Base-by-base conservation (phyloP, 2,113 vertebrate species). In the Triplophysa siluroides region DNA sequence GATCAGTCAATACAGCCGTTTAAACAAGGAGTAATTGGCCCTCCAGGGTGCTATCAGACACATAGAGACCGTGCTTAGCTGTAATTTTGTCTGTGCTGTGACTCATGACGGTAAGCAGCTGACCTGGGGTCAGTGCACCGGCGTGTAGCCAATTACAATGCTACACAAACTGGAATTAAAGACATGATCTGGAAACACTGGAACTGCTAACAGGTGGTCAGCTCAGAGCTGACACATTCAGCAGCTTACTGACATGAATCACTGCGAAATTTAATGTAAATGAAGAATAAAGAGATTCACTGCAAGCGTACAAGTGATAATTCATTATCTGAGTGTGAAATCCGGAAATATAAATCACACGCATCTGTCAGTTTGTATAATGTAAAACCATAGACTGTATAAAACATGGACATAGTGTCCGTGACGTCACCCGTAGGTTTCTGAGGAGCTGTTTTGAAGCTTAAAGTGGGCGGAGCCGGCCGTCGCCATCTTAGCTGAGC, bases 141-240 rank as follows among this genome's bases (percentile, higher is more conserved):
- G 76, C 33, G 54, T 76, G 71, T 24, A 58, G 65, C 71, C 78
- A 74, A 75, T 82, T 85, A 82, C 65, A 65, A 72, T 82, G 67
- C 65, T 62, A 56, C 29, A 8, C 77, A 67, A 47, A 54, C 45
- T 41, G 24, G 19, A 65, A 65, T 77, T 66, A 65, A 76, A 65
- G 43, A 80, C 78, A 56, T 56, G 75, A 65, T 65, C 62, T 77
- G 45, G 62, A 65, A 66, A 77, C 61, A 65, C 62, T 50, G 43
- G 18, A 38, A 54, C 1, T 33, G 75, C 61, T 77, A 63, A 80
- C 65, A 73, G 58, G 69, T 73, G 78, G 47, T 24, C 78, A 65
- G 41, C 56, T 29, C 43, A 29, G 52, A 60, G 45, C 14, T 26
- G 66, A 62, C 68, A 71, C 63, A 79, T 41, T 38, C 19, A 64